Percentiles rank a stretch among this genome's conserved stretches.
Evolutionary conservation across 2,888 invertebrate genomes (phyloP).

Genomic region (Eupeodes luniger): DNA sequence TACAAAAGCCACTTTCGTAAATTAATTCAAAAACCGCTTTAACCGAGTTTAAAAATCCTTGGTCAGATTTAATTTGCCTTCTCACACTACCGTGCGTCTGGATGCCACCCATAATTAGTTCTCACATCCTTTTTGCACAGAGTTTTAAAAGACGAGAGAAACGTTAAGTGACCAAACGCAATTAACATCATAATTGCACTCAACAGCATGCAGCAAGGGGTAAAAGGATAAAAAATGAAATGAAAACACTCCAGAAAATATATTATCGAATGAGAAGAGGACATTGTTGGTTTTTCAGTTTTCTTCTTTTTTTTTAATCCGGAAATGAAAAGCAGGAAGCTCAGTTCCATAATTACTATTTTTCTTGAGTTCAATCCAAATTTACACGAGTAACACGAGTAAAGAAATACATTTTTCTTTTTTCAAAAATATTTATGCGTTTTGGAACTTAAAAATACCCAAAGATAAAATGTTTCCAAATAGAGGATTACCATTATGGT

Average conservation of each 20-base stretch:
- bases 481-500: no score
- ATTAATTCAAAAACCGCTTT: conserved; percentile 44
- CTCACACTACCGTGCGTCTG: neutral
- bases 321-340: neutral
- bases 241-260: neutral
- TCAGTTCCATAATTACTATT: neutral
- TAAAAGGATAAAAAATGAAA: conserved; percentile 5
- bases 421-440: no score
- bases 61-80: conserved; percentile 48
- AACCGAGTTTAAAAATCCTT: conserved; percentile 25
- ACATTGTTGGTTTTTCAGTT: neutral
- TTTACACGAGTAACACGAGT: no score
- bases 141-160: conserved; percentile 8
- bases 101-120: conserved; percentile 35
- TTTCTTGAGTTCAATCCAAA: neutral
- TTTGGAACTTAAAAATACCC: no score
- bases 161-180: conserved; percentile 54
- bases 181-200: conserved; percentile 70
- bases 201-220: conserved; percentile 24
- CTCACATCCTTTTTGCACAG: conserved; percentile 14
- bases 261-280: conserved; percentile 6
- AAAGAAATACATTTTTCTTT: no score
- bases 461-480: no score
- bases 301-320: neutral
- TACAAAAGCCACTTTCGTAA: conserved; percentile 25